These are phyloP conservation scores for Oscheius sp. DNA, from an alignment of 2,888 invertebrate species.

Conservation along the genomic window DNA sequence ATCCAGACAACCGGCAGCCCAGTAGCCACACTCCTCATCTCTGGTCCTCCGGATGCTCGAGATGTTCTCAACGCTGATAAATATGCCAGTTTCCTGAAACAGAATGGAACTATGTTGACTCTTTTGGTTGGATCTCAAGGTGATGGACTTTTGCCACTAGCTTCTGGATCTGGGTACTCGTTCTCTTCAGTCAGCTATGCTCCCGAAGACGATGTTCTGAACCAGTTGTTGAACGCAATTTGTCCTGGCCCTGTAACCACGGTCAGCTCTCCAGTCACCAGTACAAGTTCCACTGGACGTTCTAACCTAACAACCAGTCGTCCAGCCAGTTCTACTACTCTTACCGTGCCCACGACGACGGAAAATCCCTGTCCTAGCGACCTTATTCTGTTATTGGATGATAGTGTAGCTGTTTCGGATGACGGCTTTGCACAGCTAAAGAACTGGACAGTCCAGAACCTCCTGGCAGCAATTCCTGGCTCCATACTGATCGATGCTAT, in stretches of 20 bases:
- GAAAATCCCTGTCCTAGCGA: too few relatives aligned
- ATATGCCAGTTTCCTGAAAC: neutral
- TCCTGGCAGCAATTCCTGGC: too few relatives aligned
- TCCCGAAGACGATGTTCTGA: neutral
- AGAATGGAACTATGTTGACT: conserved; percentile 6
- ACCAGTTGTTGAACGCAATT: neutral
- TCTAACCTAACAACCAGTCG: neutral
- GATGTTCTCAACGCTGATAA: neutral
- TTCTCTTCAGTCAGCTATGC: neutral
- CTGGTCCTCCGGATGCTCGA: neutral
- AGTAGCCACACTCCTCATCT: conserved; percentile 5
- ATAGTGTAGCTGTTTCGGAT: too few relatives aligned
- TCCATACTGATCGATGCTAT: too few relatives aligned
- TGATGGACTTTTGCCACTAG: conserved; percentile 1
- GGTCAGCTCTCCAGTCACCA: neutral
- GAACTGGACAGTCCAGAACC: too few relatives aligned
- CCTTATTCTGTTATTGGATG: too few relatives aligned
- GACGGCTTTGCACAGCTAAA: too few relatives aligned
- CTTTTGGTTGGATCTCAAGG: conserved; percentile 4
- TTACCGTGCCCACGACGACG: too few relatives aligned
- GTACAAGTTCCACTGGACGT: neutral
- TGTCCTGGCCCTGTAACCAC: neutral
- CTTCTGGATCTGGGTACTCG: neutral
- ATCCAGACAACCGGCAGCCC: neutral
- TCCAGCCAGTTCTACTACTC: too few relatives aligned